Conservation (phyloP, 2,888 invertebrate genomes). For the Onchidella celtica region DNA sequence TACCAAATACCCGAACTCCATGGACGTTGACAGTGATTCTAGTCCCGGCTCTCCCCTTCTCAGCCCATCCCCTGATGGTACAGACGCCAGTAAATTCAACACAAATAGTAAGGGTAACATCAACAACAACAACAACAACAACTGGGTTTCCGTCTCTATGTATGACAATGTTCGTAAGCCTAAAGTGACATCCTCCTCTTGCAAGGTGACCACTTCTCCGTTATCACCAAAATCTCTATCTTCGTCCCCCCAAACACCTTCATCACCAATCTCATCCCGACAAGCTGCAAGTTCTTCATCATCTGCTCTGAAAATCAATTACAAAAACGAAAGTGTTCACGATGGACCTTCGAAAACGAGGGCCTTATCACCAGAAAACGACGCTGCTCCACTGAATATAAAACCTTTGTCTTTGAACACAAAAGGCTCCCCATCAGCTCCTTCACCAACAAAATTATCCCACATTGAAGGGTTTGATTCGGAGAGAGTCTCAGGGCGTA, state of each 20-base stretch:
- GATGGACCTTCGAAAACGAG: no score
- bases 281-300: no score
- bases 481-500: not conserved
- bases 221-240: constrained; percentile 19
- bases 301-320: no score
- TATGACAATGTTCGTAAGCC: not conserved
- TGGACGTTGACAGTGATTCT: constrained; percentile 13
- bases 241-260: not conserved
- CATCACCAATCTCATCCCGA: constrained; percentile 6
- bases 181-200: not conserved
- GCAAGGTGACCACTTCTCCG: not conserved
- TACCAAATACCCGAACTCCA: not conserved
- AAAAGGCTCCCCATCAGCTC: not conserved
- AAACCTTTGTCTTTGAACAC: not conserved
- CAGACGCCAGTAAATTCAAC: not conserved
- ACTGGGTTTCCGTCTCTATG: not conserved
- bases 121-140: not conserved
- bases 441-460: not conserved
- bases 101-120: not conserved
- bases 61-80: constrained; percentile 20
- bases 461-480: not conserved
- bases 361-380: no score
- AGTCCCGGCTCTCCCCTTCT: not conserved
- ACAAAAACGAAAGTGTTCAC: no score
- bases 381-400: no score